phyloP scores from a whole-genome alignment of 1,140 invertebrate genomes.

The Drosophila dunni region DNA sequence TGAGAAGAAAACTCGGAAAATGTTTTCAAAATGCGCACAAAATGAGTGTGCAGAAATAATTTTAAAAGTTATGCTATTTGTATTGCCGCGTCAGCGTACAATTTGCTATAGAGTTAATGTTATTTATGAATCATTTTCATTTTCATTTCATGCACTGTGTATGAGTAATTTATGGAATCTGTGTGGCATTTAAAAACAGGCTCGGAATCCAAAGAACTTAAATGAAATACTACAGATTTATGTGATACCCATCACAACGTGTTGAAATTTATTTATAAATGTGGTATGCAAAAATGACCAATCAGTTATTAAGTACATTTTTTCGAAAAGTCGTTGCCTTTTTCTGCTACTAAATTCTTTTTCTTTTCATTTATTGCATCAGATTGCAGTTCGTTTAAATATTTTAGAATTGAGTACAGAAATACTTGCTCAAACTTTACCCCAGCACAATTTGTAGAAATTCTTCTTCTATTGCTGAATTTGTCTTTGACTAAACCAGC shows the following conservation, averaged over 20 bases:
- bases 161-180: slow-evolving; percentile 52
- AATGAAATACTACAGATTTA: slow-evolving; percentile 9
- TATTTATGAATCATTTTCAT: slow-evolving; percentile 67
- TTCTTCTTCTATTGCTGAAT: slow-evolving; percentile 35
- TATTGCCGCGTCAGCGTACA: slow-evolving; percentile 49
- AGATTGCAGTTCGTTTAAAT: too few species aligned
- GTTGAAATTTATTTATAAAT: too few species aligned
- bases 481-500: slow-evolving; percentile 78
- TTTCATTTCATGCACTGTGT: slow-evolving; percentile 30
- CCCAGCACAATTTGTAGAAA: slow-evolving; percentile 4
- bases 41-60: slow-evolving; percentile 78
- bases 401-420: not conserved
- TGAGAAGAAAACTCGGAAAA: slow-evolving; percentile 57
- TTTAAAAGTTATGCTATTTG: slow-evolving; percentile 71
- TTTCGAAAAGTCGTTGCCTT: too few species aligned
- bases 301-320: too few species aligned
- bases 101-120: slow-evolving; percentile 63
- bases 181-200: slow-evolving; percentile 14
- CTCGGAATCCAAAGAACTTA: not conserved
- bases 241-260: not conserved
- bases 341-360: too few species aligned
- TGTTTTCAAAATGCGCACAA: slow-evolving; percentile 67
- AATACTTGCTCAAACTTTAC: slow-evolving; percentile 5
- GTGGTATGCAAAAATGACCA: too few species aligned
- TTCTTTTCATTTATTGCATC: too few species aligned